Percentiles rank a stretch among this genome's conserved stretches.
phyloP scores from a whole-genome alignment of 1,140 invertebrate genomes.

The Drosophila nikananu region DNA sequence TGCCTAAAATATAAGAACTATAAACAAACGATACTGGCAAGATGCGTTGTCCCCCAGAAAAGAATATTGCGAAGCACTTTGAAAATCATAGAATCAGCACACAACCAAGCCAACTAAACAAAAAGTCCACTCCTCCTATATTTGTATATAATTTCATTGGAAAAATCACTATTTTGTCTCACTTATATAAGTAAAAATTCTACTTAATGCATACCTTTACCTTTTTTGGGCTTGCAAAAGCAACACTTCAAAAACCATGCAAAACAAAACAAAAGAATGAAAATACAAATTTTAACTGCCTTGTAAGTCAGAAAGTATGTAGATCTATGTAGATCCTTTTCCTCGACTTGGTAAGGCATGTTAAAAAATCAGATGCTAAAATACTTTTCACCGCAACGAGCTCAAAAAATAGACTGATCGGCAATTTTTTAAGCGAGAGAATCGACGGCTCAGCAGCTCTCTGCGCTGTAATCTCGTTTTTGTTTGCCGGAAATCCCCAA shows the following conservation, averaged over 20 bases:
- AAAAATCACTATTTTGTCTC: neutral
- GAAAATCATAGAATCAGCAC: neutral
- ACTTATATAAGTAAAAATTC: too few relatives aligned
- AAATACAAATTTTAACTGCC: neutral
- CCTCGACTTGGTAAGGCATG: neutral
- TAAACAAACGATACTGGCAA: neutral
- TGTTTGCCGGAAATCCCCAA: conserved; percentile 7
- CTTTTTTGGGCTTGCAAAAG: too few relatives aligned
- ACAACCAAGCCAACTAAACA: neutral
- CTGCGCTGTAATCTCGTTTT: neutral
- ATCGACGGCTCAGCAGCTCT: neutral
- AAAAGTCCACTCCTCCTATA: neutral
- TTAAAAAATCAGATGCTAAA: neutral
- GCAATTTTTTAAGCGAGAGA: neutral
- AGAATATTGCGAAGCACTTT: neutral
- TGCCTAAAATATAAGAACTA: neutral
- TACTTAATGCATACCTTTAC: too few relatives aligned
- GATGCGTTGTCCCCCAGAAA: neutral
- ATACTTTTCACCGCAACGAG: conserved; percentile 22
- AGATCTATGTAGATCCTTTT: too few relatives aligned
- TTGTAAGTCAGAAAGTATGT: too few relatives aligned
- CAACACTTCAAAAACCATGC: neutral
- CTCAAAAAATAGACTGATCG: conserved; percentile 10
- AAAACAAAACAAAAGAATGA: neutral
- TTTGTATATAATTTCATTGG: neutral